These are phyloP conservation scores for Distichodus sexfasciatus DNA, from an alignment of 2,797 vertebrate species.

Conservation along the genomic window DNA sequence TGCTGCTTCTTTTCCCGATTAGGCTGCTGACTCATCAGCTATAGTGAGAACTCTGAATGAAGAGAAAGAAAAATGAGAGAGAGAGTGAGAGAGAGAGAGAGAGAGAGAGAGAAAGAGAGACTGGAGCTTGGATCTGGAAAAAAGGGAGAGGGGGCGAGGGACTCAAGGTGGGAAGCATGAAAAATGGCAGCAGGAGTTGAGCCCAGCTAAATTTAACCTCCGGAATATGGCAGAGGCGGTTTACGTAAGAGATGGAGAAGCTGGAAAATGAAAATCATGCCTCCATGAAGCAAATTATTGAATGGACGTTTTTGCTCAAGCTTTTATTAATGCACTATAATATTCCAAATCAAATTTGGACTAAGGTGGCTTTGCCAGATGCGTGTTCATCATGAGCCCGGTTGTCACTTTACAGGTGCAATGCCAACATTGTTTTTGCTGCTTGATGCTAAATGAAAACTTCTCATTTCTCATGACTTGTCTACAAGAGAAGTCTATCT, in stretches of 20 bases:
- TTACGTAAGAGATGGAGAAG: slow-evolving; percentile 39
- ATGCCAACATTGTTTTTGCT: too few relatives aligned
- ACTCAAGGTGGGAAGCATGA: slow-evolving; percentile 19
- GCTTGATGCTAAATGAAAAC: too few relatives aligned
- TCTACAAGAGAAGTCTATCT: too few relatives aligned
- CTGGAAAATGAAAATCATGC: not conserved
- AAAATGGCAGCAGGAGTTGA: slow-evolving; percentile 37
- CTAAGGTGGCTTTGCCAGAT: too few relatives aligned
- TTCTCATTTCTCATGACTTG: too few relatives aligned
- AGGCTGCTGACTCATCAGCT: slow-evolving; percentile 65
- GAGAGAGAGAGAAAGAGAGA: slow-evolving; percentile 31
- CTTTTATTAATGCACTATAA: not conserved
- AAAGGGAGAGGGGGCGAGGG: slow-evolving; percentile 38
- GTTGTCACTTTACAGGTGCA: too few relatives aligned
- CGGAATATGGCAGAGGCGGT: slow-evolving; percentile 34
- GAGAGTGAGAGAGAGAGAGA: not conserved
- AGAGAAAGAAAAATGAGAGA: not conserved
- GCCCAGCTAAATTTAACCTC: slow-evolving; percentile 47
- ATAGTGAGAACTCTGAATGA: slow-evolving; percentile 35
- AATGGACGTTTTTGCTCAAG: too few relatives aligned
- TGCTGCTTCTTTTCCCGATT: slow-evolving; percentile 50
- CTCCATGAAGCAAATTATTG: too few relatives aligned
- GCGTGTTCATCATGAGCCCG: too few relatives aligned
- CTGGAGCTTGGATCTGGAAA: slow-evolving; percentile 63
- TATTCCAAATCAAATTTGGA: too few relatives aligned